Percentiles rank a stretch among this genome's conserved stretches.
Evolutionary conservation across 2,797 vertebrate species (phyloP).

Genomic region (Serranus cabrilla): DNA sequence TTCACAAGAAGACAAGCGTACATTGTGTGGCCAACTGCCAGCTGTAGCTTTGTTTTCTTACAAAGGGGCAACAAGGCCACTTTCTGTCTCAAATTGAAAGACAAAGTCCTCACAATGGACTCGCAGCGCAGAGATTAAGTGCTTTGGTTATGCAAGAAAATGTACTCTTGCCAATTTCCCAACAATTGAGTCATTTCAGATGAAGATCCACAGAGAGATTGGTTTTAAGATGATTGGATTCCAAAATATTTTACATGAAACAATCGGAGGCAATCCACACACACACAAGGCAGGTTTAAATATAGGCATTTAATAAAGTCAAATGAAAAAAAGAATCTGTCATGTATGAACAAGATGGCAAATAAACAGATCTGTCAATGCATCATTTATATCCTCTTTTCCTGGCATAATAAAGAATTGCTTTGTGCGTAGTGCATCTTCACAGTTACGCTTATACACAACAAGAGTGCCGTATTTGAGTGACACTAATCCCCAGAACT

Average conservation of each 20-base stretch:
- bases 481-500: conserved; percentile 73
- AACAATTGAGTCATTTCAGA: conserved; percentile 52
- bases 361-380: conserved; percentile 47
- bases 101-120: conserved; percentile 19
- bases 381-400: conserved; percentile 45
- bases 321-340: conserved; percentile 65
- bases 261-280: conserved; percentile 18
- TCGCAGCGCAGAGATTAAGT: conserved; percentile 40
- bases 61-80: conserved; percentile 28
- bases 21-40: conserved; percentile 30
- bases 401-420: conserved; percentile 35
- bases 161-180: conserved; percentile 40
- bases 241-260: conserved; percentile 7
- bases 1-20: conserved; percentile 5
- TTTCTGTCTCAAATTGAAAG: conserved; percentile 37
- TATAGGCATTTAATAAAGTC: conserved; percentile 77
- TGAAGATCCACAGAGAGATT: conserved; percentile 40
- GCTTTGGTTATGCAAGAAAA: conserved; percentile 58
- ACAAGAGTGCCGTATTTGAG: conserved; percentile 57
- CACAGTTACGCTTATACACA: conserved; percentile 57
- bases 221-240: conserved; percentile 44
- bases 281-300: conserved; percentile 49
- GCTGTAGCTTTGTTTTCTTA: conserved; percentile 33
- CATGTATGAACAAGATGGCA: conserved; percentile 58
- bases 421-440: conserved; percentile 52